Evolutionary conservation across 2,888 invertebrate genomes (phyloP).

Genomic region (Brachyptera putata): DNA sequence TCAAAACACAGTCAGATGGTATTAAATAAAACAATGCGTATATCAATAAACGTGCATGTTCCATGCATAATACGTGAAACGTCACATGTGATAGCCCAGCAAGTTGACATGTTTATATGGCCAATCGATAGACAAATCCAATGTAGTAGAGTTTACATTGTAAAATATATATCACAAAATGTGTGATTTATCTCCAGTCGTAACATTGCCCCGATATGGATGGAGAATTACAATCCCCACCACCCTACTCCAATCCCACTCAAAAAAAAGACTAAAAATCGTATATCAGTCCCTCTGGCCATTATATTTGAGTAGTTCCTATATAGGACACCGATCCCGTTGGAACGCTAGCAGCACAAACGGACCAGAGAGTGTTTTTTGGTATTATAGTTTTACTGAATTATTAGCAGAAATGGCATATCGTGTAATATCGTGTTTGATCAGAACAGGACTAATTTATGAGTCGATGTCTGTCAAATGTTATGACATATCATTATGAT

Average conservation of each 20-base stretch:
- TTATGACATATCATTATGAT: too few relatives aligned
- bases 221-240: not conserved
- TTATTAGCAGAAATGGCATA: too few relatives aligned
- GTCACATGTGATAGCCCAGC: not conserved
- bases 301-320: not conserved
- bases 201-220: not conserved
- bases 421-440: too few relatives aligned
- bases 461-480: too few relatives aligned
- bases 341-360: too few relatives aligned
- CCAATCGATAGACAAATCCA: not conserved
- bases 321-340: too few relatives aligned
- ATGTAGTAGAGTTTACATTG: not conserved
- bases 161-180: not conserved
- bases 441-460: too few relatives aligned
- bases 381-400: too few relatives aligned
- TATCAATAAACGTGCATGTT: not conserved
- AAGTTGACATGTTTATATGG: not conserved
- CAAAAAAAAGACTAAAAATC: not conserved
- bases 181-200: not conserved
- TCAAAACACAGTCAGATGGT: too few relatives aligned
- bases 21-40: not conserved
- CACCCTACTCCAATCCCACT: not conserved
- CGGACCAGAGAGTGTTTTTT: too few relatives aligned
- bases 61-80: not conserved
- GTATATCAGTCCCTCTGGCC: constrained; percentile 4